These are phyloP conservation scores for Heliothis subflexa DNA, from an alignment of 1,140 invertebrate species.

Conservation along the genomic window DNA sequence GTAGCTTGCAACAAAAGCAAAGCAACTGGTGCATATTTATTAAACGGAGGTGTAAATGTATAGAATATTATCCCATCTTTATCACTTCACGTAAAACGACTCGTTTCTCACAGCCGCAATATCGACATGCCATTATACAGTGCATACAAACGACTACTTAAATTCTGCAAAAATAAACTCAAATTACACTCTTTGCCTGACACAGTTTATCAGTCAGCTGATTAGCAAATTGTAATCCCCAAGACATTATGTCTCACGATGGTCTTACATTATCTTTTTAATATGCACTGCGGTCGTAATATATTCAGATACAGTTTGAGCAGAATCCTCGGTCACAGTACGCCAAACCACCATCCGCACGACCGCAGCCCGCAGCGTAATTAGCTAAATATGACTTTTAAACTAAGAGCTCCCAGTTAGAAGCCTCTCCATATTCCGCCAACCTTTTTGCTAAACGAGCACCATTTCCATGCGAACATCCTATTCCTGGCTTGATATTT, in stretches of 20 bases:
- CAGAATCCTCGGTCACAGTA: conserved; percentile 60
- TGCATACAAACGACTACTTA: conserved; percentile 20
- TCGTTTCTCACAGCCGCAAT: conserved; percentile 23
- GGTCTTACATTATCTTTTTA: conserved; percentile 51
- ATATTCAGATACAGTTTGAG: conserved; percentile 66
- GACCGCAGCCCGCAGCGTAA: conserved; percentile 68
- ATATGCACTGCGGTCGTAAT: conserved; percentile 54
- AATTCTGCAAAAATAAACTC: not conserved
- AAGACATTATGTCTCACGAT: conserved; percentile 42
- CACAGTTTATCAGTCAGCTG: conserved; percentile 43
- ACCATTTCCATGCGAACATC: conserved; percentile 59
- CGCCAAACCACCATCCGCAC: conserved; percentile 54
- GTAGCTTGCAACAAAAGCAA: too few relatives aligned
- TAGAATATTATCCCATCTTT: conserved; percentile 4
- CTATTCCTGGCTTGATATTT: conserved; percentile 48
- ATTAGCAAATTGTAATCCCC: conserved; percentile 26
- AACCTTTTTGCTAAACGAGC: conserved; percentile 61
- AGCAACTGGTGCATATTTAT: not conserved
- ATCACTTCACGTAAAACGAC: not conserved
- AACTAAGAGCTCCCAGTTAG: conserved; percentile 68
- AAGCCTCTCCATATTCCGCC: conserved; percentile 58
- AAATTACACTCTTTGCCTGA: conserved; percentile 10
- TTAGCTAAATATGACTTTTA: conserved; percentile 82
- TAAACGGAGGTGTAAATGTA: not conserved
- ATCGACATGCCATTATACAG: conserved; percentile 18